Evolutionary conservation across 2,797 vertebrate species (phyloP).

Genomic region (Molossus molossus): DNA sequence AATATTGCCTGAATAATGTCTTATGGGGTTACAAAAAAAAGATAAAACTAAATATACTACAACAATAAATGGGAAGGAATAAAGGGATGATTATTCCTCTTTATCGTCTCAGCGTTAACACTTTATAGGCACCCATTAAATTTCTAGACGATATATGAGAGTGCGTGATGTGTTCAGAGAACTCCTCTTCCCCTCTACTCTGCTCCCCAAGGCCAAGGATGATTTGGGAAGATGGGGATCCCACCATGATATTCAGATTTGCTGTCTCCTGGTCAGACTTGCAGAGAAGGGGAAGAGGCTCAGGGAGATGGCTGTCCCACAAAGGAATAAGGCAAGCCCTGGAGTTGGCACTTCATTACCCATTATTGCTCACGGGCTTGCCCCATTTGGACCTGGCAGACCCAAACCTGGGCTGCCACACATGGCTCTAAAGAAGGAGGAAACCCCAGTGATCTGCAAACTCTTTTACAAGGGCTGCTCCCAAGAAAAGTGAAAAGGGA

Average conservation of each 20-base stretch:
- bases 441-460: not conserved
- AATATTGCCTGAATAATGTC: not conserved
- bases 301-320: not conserved
- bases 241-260: not conserved
- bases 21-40: not conserved
- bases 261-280: not conserved
- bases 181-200: not conserved
- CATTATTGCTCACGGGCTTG: not conserved
- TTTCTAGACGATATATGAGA: not conserved
- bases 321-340: not conserved
- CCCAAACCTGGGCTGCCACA: not conserved
- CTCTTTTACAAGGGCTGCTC: not conserved
- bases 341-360: not conserved
- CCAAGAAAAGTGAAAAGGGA: conserved; percentile 39
- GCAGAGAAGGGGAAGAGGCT: not conserved
- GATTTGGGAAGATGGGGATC: not conserved
- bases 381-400: not conserved
- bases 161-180: not conserved
- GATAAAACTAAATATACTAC: not conserved
- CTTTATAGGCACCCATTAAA: not conserved
- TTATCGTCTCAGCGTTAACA: not conserved
- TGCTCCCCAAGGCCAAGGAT: not conserved
- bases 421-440: not conserved
- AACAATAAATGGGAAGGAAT: not conserved
- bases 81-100: not conserved